Conservation (phyloP, 1,140 invertebrate genomes). For the Ceratina japonica region DNA sequence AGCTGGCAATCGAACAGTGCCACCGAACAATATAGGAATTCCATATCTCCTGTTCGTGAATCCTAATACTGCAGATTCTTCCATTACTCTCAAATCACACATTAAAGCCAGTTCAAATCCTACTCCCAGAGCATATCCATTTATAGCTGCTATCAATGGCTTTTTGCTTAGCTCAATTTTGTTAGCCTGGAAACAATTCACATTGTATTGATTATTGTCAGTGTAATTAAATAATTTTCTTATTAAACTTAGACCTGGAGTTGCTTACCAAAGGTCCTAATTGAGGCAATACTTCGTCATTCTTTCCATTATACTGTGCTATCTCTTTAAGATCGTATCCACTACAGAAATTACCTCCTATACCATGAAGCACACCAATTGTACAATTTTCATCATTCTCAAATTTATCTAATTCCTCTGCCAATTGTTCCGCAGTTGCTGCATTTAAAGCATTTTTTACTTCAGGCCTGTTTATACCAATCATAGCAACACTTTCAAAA, state of each 20-base stretch:
- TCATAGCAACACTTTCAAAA: slow-evolving; percentile 83
- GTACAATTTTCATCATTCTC: slow-evolving; percentile 85
- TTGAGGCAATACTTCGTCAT: slow-evolving; percentile 69
- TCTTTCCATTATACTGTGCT: slow-evolving; percentile 75
- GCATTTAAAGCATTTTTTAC: slow-evolving; percentile 90
- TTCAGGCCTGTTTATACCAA: slow-evolving; percentile 92
- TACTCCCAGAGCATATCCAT: slow-evolving; percentile 92
- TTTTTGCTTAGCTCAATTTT: slow-evolving; percentile 86
- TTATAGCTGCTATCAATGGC: slow-evolving; percentile 91
- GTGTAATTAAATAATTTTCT: slow-evolving; percentile 5
- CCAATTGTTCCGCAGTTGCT: slow-evolving; percentile 83
- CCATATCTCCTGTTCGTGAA: slow-evolving; percentile 92
- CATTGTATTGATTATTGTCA: slow-evolving; percentile 15
- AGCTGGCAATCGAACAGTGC: slow-evolving; percentile 88
- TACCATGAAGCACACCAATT: slow-evolving; percentile 90
- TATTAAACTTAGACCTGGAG: too few relatives aligned
- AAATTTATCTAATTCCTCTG: slow-evolving; percentile 87
- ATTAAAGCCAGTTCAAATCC: slow-evolving; percentile 94
- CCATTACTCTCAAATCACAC: slow-evolving; percentile 93
- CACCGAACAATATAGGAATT: slow-evolving; percentile 91
- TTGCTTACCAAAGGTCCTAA: slow-evolving; percentile 76
- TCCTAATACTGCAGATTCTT: slow-evolving; percentile 90
- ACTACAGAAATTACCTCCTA: slow-evolving; percentile 94
- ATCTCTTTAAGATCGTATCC: slow-evolving; percentile 91
- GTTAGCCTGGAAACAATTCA: slow-evolving; percentile 80